Evolutionary conservation across 2,888 invertebrate species (phyloP), one percentile per base, ranked within the genome.

Genomic region (Hoplodrina ambigua): DNA sequence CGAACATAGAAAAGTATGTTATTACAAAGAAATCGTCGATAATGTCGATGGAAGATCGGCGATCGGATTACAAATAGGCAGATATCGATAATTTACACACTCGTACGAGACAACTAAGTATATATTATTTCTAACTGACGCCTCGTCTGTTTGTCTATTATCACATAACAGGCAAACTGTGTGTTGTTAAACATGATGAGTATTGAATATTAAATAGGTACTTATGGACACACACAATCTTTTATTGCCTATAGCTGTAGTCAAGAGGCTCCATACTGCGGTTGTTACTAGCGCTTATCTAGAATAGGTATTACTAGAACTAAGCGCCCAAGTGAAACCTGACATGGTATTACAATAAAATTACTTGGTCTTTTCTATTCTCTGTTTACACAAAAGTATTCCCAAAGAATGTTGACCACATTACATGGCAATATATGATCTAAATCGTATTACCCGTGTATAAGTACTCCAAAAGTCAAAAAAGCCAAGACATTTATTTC

Each of bases 191-290:
- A 72, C 46, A 72, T 53, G 2, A 0, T 56, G n/a, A 67, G 56
- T 56, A 60, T 72, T 59, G 73, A 78, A 76, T 76, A 73, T 78
- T 60, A 54, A 78, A 68, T 59, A 67, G 44, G 68, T 60, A 30
- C 66, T 68, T 75, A 75, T 13, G 25, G 60, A 49, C 50, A 66
- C 49, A 67, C 15, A 67, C 15, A 30, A 13, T 37, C n/a, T 41
- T 53, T 50, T 60, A 68, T 41, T 50, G 5, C 44, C 17, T 25
- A 50, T 17, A 25, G 41, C 8, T 41, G 41, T 41, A 41, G 41
- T 41, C 41, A 41, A 13, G 11, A 41, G 3, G 41, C 11, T 41
- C 11, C 7, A 4, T 6, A 20, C 25, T 37, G 30, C 0, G 10
- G 11, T 20, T 41, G 19, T 41, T 50, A 25, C 15, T 17, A 33